phyloP scores from a whole-genome alignment of 2,797 vertebrate genomes.

The Silurus lanzhouensis region DNA sequence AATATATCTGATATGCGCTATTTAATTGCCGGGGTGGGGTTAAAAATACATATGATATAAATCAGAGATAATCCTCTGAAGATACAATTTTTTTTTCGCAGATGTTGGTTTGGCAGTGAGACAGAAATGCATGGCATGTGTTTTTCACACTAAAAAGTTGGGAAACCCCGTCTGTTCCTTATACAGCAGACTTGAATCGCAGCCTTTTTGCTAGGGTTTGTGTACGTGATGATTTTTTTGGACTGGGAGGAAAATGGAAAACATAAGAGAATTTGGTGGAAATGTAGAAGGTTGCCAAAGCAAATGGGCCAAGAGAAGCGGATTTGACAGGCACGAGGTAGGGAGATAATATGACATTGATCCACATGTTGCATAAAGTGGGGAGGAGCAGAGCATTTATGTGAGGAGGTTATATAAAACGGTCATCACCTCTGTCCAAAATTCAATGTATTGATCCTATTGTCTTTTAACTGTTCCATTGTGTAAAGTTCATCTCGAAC shows the following conservation, averaged over 20 bases:
- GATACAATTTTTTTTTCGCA: slow-evolving; percentile 46
- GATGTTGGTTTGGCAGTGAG: slow-evolving; percentile 26
- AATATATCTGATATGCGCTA: slow-evolving; percentile 55
- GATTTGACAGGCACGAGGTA: slow-evolving; percentile 54
- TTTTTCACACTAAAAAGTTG: slow-evolving; percentile 15
- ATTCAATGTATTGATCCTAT: not conserved
- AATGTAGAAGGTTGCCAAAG: slow-evolving; percentile 60
- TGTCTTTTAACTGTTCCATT: slow-evolving; percentile 4
- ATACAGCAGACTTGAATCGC: slow-evolving; percentile 22
- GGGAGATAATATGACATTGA: not conserved
- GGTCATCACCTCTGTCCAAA: not conserved
- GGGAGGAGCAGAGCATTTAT: slow-evolving; percentile 5
- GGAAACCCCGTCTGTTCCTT: slow-evolving; percentile 8
- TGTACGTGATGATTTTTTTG: slow-evolving; percentile 35
- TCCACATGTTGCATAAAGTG: not conserved
- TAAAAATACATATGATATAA: slow-evolving; percentile 41
- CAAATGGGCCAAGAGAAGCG: slow-evolving; percentile 64
- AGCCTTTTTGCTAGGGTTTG: slow-evolving; percentile 26
- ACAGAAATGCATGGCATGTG: slow-evolving; percentile 12
- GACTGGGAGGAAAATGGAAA: slow-evolving; percentile 32
- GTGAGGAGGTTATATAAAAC: slow-evolving; percentile 11
- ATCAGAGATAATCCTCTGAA: slow-evolving; percentile 55
- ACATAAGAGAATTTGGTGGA: slow-evolving; percentile 51
- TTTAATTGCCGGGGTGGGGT: not conserved
- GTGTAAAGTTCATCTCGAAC: not conserved